These are phyloP conservation scores for Mythimna pallens DNA, from an alignment of 2,888 invertebrate genomes.

Conservation along the genomic window DNA sequence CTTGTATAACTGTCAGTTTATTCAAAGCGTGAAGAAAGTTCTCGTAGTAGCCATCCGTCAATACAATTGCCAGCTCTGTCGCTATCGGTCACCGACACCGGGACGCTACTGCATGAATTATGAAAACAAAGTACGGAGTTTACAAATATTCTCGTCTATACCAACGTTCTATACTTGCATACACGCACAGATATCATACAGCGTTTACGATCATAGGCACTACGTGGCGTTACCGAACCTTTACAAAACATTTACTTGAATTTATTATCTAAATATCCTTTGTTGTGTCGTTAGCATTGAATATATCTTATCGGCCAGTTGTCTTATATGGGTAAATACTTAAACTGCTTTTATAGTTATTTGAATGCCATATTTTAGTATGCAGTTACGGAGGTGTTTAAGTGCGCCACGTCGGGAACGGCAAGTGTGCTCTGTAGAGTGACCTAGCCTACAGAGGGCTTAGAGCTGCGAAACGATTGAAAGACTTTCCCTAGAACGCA, in stretches of 20 bases:
- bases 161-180: constrained; percentile 23
- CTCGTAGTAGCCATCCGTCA: constrained; percentile 39
- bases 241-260: constrained; percentile 24
- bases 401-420: constrained; percentile 1
- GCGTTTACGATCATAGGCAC: constrained; percentile 3
- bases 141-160: constrained; percentile 56
- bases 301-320: constrained; percentile 49
- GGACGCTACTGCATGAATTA: constrained; percentile 50
- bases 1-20: constrained; percentile 23
- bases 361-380: constrained; percentile 53
- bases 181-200: constrained; percentile 15
- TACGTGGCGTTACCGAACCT: constrained; percentile 5
- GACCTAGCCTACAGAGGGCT: background rate
- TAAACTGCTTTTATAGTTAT: constrained; percentile 53
- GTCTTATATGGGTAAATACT: constrained; percentile 47
- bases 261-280: constrained; percentile 43
- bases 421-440: background rate
- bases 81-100: constrained; percentile 60
- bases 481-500: no score
- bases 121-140: constrained; percentile 62
- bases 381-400: constrained; percentile 27
- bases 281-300: constrained; percentile 53
- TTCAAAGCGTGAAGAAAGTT: constrained; percentile 43
- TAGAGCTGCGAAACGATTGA: no score
- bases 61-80: constrained; percentile 53